A percentile compares a stretch with the other conserved stretches of the same genome.
Conservation (phyloP, 2,113 vertebrate species). For the Electrona antarctica region DNA sequence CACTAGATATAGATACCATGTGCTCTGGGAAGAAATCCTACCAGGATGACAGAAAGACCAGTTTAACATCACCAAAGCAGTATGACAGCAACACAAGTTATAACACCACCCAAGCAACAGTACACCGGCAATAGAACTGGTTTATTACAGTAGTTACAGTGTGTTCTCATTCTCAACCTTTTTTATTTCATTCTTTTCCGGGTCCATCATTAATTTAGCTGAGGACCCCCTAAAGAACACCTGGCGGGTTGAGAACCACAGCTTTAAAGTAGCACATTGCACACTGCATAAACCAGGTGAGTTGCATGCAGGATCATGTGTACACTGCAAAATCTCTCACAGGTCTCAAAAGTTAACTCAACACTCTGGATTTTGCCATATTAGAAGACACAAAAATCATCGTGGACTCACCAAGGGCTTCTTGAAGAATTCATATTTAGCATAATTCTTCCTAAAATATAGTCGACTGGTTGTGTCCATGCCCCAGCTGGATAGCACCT, state of each 20-base stretch:
- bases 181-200: too few species aligned
- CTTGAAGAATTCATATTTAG: slow-evolving; percentile 99
- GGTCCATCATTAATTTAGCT: too few species aligned
- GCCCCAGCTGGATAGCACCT: slow-evolving; percentile 90
- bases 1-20: slow-evolving; percentile 91
- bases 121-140: not conserved
- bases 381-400: not conserved
- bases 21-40: slow-evolving; percentile 97
- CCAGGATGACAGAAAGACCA: slow-evolving; percentile 41
- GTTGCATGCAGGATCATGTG: not conserved
- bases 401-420: slow-evolving; percentile 88
- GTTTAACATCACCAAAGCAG: slow-evolving; percentile 1
- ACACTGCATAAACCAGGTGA: not conserved
- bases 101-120: slow-evolving; percentile 3
- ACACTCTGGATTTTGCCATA: not conserved
- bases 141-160: not conserved
- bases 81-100: slow-evolving; percentile 39
- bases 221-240: too few species aligned
- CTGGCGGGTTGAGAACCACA: too few species aligned
- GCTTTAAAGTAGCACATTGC: too few species aligned
- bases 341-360: not conserved
- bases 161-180: too few species aligned
- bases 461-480: slow-evolving; percentile 90
- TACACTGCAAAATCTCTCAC: too few species aligned
- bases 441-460: slow-evolving; percentile 97